Evolutionary conservation across 2,797 vertebrate species (phyloP), one percentile per base, ranked within the genome.

Genomic region (Macrochelys suwanniensis): DNA sequence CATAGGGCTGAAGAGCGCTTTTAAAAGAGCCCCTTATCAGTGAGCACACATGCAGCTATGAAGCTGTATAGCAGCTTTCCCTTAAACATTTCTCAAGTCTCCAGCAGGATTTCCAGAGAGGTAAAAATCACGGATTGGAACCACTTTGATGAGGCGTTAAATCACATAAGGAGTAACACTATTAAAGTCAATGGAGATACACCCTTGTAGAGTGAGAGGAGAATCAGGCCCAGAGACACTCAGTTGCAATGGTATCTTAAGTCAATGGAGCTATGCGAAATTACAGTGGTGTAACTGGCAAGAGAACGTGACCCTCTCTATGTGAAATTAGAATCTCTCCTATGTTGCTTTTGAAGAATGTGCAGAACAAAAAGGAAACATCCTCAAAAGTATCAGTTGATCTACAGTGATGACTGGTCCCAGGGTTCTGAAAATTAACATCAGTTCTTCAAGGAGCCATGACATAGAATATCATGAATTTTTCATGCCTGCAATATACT

Each of bases 371-470:
- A 87, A 31, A 42, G 85, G 19, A 57, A 57, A 56, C 79, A 11
- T 57, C 23, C n/a, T n/a, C 37, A 59, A 84, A 68, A 80, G 53
- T 53, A 71, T 89, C 56, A 19, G 83, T 84, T 92, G 82, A 87
- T 94, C 57, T 89, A 28, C 65, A 82, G 81, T 50, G 16, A 81
- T 37, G 11, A 90, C 28, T 89, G 6, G 31, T 78, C 93, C 89
- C 86, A 88, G 4, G 49, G 37, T 84, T 88, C 56, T 47, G 17
- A 93, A 91, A 83, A 19, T 87, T 31, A 95, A 87, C 31, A 76
- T 78, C 87, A 28, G 17, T 50, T 78, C 71, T 96, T 95, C 37
- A 93, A 90, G 80, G 80, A 92, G 89, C 53, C 77, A 96, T 94
- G 80, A 80, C 84, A 89, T 49, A 59, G 74, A 76, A 88, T 89